These are phyloP conservation scores for Rhabdomys dilectus DNA, from an alignment of 2,113 vertebrate species.

Conservation along the genomic window DNA sequence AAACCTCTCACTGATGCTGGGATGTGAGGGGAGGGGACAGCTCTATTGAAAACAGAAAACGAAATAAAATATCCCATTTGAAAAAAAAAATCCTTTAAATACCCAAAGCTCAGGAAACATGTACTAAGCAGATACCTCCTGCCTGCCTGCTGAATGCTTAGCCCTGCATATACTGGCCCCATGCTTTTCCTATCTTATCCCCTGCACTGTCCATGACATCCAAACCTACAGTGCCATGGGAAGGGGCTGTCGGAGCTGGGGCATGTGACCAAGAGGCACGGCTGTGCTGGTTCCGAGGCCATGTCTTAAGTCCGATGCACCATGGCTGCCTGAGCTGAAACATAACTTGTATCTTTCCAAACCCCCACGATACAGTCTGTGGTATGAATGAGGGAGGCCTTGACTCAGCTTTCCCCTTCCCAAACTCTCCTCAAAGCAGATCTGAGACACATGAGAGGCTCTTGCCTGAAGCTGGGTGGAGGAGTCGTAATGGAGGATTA, in stretches of 20 bases:
- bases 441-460: neutral
- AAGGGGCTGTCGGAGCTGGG: neutral
- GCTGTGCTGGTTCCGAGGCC: neutral
- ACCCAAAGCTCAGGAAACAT: neutral
- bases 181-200: neutral
- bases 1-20: neutral
- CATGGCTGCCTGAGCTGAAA: neutral
- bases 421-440: neutral
- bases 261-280: neutral
- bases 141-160: neutral
- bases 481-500: neutral
- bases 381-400: neutral
- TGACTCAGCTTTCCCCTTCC: neutral
- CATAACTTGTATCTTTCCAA: neutral
- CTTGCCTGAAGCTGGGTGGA: neutral
- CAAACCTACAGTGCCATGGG: neutral
- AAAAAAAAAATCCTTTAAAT: neutral
- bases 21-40: too few relatives aligned
- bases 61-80: neutral
- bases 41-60: neutral
- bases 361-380: neutral
- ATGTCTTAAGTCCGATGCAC: neutral
- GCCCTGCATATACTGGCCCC: rapidly evolving
- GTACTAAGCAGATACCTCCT: rapidly evolving
- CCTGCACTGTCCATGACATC: neutral